Conservation (phyloP, 2,113 vertebrate species). For the Grus americana region DNA sequence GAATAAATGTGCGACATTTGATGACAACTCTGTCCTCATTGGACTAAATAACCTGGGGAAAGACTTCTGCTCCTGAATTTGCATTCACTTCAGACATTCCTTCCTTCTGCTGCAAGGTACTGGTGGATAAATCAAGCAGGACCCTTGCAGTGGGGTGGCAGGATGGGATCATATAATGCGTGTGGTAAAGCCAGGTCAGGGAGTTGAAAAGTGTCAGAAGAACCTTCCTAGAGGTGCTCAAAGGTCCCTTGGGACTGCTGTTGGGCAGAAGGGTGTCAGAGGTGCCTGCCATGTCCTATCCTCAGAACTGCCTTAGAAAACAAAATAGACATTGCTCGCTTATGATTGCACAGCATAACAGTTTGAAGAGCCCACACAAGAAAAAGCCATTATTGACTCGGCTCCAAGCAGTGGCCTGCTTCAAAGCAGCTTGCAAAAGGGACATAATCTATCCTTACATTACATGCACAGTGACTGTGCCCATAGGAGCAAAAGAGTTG, state of each 20-base stretch:
- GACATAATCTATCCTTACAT: neutral
- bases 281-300: neutral
- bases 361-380: neutral
- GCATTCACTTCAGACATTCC: neutral
- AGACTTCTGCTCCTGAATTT: neutral
- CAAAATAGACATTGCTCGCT: neutral
- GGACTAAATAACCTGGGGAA: neutral
- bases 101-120: neutral
- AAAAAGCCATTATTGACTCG: neutral
- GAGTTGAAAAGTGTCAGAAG: neutral
- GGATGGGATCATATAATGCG: neutral
- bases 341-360: neutral
- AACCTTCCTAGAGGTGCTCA: neutral
- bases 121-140: neutral
- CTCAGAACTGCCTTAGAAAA: neutral
- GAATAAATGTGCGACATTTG: neutral
- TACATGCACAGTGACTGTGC: neutral
- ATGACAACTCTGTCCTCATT: neutral
- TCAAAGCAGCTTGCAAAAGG: neutral
- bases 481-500: neutral
- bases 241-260: neutral
- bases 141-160: neutral
- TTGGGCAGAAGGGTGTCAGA: neutral
- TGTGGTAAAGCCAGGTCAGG: neutral
- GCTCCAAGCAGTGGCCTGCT: neutral